phyloP scores from a whole-genome alignment of 2,113 vertebrate species.

The Leiothrix lutea region DNA sequence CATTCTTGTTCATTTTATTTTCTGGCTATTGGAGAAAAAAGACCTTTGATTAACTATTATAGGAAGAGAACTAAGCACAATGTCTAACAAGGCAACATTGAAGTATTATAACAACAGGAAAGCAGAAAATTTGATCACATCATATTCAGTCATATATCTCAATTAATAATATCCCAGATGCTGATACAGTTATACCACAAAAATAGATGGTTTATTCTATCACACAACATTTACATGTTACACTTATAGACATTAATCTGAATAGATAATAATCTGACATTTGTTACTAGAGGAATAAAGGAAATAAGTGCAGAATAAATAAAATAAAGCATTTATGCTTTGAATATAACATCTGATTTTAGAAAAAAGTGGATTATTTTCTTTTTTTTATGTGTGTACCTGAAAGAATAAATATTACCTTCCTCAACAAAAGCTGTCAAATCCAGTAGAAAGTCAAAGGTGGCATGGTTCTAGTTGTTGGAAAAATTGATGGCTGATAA shows the following conservation, averaged over 20 bases:
- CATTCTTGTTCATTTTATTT: not conserved
- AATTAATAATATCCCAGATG: not conserved
- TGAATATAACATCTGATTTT: not conserved
- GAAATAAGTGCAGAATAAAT: not conserved
- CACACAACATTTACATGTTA: not conserved
- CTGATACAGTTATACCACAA: not conserved
- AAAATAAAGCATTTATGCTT: not conserved
- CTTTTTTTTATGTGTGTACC: accelerated
- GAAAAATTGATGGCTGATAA: not conserved
- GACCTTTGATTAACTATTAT: not conserved
- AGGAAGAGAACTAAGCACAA: not conserved
- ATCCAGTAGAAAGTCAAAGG: not conserved
- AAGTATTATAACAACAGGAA: not conserved
- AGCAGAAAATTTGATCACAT: not conserved
- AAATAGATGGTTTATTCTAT: not conserved
- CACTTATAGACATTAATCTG: not conserved
- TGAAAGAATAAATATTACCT: not conserved
- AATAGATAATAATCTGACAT: not conserved
- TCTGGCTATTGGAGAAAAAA: not conserved
- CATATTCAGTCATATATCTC: not conserved
- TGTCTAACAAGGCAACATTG: not conserved
- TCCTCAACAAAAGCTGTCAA: not conserved
- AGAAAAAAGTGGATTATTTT: not conserved
- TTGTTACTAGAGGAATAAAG: not conserved
- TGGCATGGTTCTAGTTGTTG: not conserved